These are phyloP conservation scores for Hypocryptadius cinnamomeus DNA, from an alignment of 2,113 vertebrate species.

Conservation along the genomic window DNA sequence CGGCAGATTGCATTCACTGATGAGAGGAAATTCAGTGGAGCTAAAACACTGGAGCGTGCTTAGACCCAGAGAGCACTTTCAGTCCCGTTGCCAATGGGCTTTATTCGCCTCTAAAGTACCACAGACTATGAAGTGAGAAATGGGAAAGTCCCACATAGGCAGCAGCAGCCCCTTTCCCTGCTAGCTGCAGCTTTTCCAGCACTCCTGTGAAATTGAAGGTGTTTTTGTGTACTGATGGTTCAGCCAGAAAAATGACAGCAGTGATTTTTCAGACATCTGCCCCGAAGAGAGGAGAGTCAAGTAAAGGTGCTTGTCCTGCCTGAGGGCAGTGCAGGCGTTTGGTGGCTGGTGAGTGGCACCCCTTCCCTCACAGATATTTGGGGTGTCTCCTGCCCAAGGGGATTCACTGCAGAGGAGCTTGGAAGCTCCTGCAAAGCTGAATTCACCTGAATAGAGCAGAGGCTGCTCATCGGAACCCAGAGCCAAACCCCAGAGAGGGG, in stretches of 20 bases:
- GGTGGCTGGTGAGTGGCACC: neutral
- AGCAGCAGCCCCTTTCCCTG: neutral
- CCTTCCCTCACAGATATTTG: neutral
- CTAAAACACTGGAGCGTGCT: conserved; percentile 45
- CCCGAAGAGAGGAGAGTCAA: neutral
- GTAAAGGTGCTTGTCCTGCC: neutral
- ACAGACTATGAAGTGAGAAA: conserved; percentile 18
- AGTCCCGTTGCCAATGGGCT: neutral
- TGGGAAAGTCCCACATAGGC: neutral
- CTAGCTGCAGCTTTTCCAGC: neutral
- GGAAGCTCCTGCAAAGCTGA: neutral
- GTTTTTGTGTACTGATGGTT: neutral
- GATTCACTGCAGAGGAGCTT: neutral
- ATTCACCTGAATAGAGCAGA: neutral
- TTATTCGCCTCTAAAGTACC: conserved; percentile 17
- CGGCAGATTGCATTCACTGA: conserved; percentile 68
- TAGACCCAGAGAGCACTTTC: conserved; percentile 40
- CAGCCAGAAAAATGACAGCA: neutral
- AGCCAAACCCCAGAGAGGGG: neutral
- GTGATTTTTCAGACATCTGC: neutral
- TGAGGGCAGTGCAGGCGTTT: neutral
- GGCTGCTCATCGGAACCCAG: neutral
- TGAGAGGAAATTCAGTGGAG: conserved; percentile 62
- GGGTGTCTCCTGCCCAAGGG: neutral
- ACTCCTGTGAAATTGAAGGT: neutral